Evolutionary conservation across 2,113 vertebrate species (phyloP).

Genomic region (Columbina picui): DNA sequence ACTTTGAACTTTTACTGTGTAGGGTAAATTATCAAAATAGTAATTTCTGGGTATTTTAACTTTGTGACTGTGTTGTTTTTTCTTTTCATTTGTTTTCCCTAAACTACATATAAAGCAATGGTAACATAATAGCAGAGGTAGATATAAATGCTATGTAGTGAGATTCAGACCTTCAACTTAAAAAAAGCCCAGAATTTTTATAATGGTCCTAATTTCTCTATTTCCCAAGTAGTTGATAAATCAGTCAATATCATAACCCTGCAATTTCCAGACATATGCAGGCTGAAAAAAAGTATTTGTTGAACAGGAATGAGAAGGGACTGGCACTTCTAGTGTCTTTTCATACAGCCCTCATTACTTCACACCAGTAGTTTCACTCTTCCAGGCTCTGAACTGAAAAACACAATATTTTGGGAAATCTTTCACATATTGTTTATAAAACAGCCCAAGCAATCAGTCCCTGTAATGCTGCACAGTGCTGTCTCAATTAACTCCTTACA

Average conservation of each 20-base stretch:
- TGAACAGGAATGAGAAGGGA: neutral
- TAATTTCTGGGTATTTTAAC: neutral
- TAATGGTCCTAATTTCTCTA: neutral
- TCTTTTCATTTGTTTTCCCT: neutral
- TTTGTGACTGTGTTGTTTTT: neutral
- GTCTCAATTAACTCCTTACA: neutral
- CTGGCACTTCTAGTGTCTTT: constrained; percentile 10
- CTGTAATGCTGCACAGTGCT: neutral
- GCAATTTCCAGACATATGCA: neutral
- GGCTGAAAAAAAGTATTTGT: neutral
- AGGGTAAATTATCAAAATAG: neutral
- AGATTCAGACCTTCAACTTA: neutral
- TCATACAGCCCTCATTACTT: neutral
- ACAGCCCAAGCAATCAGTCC: constrained; percentile 10
- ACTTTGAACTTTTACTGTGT: neutral
- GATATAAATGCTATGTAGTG: neutral
- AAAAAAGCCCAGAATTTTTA: neutral
- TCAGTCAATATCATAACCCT: neutral
- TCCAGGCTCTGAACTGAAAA: neutral
- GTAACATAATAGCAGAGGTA: neutral
- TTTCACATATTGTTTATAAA: constrained; percentile 42
- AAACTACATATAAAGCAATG: neutral
- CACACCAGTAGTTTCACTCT: constrained; percentile 2
- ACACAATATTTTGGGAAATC: constrained; percentile 31
- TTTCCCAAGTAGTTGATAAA: neutral